Base-by-base conservation (phyloP, 2,888 invertebrate genomes). In the Folsomia manolachei region DNA sequence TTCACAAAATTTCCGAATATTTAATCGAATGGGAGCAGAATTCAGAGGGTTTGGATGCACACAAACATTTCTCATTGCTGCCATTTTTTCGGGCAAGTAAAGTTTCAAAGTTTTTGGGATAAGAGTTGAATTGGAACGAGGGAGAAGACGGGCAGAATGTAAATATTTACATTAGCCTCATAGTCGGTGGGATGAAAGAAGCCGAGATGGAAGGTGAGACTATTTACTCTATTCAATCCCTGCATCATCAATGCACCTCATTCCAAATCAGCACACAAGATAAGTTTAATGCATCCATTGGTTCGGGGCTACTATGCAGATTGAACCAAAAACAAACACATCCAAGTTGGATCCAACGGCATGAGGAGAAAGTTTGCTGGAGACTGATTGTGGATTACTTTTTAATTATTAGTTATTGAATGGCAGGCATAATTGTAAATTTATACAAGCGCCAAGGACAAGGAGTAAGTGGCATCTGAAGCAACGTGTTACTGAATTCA, bases 141-240 rank as follows among this genome's bases (percentile, higher is more conserved):
- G 39, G 14, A 39, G 39, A 39, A n/a, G 39, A 39, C 14, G 56
- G 19, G n/a, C 21, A 21, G 63, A 63, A 63, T 63, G 9, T 63
- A 63, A 63, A 63, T 63, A 63, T 63, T 63, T 63, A 63, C 27
- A 63, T 63, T 63, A 63, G 63, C 63, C 24, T 39, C 56, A n/a
- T n/a, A n/a, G n/a, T n/a, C n/a, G n/a, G n/a, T n/a, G 7, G 18
- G 19, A 56, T 56, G 56, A 56, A 56, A 56, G 56, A n/a, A 56
- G 56, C 56, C 56, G 56, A 56, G 21, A 51, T 18, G 9, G 51
- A 51, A 56, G 56, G 56, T 56, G 56, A 56, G 56, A 56, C 39
- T 39, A 39, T 39, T 39, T 39, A 39, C 39, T 39, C 39, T 39
- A 39, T 39, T 39, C 7, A 39, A 39, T 39, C 39, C 7, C 39